phyloP scores from a whole-genome alignment of 2,113 vertebrate genomes.

The Lagopus leucura region DNA sequence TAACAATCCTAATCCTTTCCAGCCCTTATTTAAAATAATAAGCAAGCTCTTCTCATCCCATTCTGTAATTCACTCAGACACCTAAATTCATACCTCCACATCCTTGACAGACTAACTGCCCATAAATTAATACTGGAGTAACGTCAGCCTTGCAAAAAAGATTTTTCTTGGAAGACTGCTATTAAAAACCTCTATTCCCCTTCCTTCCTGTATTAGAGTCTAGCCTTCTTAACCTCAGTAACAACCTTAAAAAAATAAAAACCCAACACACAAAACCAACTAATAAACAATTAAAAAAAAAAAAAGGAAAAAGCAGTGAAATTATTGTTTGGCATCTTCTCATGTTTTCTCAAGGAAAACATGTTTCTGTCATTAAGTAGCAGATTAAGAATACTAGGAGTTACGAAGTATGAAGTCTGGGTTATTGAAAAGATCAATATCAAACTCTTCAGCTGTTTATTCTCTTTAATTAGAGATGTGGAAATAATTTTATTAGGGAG shows the following conservation, averaged over 20 bases:
- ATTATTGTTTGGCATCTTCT: background rate
- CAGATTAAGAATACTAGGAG: background rate
- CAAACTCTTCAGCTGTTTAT: background rate
- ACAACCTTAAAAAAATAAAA: background rate
- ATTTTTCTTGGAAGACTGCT: background rate
- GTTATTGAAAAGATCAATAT: background rate
- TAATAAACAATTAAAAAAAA: background rate
- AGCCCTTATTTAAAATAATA: background rate
- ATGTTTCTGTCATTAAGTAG: background rate
- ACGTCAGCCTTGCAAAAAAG: background rate
- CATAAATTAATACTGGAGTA: background rate
- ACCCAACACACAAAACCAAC: too few relatives aligned
- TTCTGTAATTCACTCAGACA: background rate
- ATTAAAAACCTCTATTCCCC: background rate
- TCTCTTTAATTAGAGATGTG: background rate
- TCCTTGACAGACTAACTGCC: background rate
- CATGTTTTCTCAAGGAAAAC: background rate
- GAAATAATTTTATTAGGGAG: background rate
- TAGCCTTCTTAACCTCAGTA: background rate
- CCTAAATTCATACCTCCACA: background rate
- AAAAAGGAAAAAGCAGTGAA: background rate
- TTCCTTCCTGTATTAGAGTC: background rate
- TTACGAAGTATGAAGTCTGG: background rate
- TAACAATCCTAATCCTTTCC: constrained; percentile 18
- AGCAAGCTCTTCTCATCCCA: background rate